phyloP scores from a whole-genome alignment of 2,797 vertebrate genomes.

The Smutsia temminckii region DNA sequence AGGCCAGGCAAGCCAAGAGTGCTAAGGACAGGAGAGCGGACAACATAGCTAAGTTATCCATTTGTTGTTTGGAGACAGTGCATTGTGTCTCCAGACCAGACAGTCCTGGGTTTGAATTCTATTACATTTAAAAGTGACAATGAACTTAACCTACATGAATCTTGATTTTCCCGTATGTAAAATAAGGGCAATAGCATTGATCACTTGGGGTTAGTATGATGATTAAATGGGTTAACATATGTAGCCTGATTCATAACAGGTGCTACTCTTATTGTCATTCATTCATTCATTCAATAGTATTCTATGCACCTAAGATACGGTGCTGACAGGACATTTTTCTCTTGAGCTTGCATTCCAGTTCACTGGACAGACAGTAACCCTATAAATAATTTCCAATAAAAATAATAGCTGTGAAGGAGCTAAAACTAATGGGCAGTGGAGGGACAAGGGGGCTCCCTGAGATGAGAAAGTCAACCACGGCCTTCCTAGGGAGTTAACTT shows the following conservation, averaged over 20 bases:
- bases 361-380: background rate
- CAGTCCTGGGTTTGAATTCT: background rate
- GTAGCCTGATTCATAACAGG: background rate
- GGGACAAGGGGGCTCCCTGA: background rate
- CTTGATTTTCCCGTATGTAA: background rate
- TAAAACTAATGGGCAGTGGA: background rate
- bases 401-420: background rate
- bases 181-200: background rate
- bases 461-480: background rate
- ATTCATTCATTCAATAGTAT: background rate
- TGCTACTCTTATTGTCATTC: background rate
- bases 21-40: accelerated
- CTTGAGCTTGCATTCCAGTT: background rate
- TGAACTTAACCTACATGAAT: background rate
- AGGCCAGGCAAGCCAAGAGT: background rate
- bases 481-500: background rate
- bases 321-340: background rate
- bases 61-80: background rate
- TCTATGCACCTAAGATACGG: background rate
- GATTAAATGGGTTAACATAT: background rate
- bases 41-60: too few relatives aligned
- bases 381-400: background rate
- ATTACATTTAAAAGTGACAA: background rate
- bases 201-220: background rate
- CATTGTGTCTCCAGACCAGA: background rate